Base-by-base conservation (phyloP, 2,113 vertebrate genomes). In the Condylura cristata region DNA sequence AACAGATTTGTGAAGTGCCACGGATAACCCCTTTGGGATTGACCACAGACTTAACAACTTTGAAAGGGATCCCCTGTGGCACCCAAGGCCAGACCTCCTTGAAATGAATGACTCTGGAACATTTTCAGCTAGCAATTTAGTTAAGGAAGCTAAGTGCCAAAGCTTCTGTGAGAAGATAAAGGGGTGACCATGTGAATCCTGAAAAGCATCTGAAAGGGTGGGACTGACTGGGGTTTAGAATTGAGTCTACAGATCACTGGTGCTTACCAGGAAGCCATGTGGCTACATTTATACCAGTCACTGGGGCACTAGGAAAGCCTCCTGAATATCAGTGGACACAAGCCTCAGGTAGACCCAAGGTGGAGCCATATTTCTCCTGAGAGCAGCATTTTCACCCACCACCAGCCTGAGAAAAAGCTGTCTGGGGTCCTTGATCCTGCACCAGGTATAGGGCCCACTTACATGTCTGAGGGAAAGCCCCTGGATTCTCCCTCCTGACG, bases 71-170 rank as follows among this genome's bases (percentile, higher is more conserved):
- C 28, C 26, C 26, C 26, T 41, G 17, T n/a, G 81, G 37, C 60
- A 65, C 53, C n/a, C 44, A 70, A 79, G 71, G 71, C 16, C 86
- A 74, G 56, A 34, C 11, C 6, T 34, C 5, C 20, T 39, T 75
- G 79, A 91, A 72, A 78, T 70, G 20, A 95, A 91, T 80, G 76
- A n/a, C 75, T 58, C 56, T 60, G 30, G 76, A 53, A 61, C 66
- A 89, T 72, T 84, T 70, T 86, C 56, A 87, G 74, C 30, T 44
- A 24, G 44, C 2, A 48, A 44, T 76, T 79, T 41, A 56, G 44
- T 92, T 78, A 53, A 88, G 86, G 84, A 46, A 74, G 46, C 70
- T 51, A 37, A 63, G 76, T 91, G 74, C 63, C 93, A 79, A 48
- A 18, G 32, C 44, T 6, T n/a, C 81, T 63, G 83, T 58, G 89